These are phyloP conservation scores for Ostrea edulis DNA, from an alignment of 1,140 invertebrate genomes.

Conservation along the genomic window DNA sequence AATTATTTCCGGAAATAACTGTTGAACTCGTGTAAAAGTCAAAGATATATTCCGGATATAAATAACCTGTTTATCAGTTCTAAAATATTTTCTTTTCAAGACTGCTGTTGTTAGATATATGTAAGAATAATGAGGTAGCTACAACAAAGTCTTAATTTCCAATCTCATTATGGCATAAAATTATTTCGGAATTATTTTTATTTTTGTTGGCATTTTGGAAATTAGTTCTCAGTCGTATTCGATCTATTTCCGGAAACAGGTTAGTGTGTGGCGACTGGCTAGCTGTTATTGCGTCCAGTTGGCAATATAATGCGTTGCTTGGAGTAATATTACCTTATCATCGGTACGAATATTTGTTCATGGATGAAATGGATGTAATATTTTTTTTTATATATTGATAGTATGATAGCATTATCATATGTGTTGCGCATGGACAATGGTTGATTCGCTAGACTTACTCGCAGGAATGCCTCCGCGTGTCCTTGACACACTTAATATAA, in stretches of 20 bases:
- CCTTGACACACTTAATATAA: constrained; percentile 3
- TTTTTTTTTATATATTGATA: background rate
- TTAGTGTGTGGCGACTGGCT: background rate
- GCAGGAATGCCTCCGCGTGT: constrained; percentile 16
- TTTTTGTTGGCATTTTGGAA: background rate
- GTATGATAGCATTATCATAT: background rate
- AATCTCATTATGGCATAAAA: background rate
- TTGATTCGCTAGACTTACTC: background rate
- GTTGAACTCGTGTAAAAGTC: background rate
- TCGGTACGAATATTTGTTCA: background rate
- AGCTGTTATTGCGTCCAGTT: background rate
- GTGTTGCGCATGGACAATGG: background rate
- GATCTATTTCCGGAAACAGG: constrained; percentile 33
- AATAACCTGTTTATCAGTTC: background rate
- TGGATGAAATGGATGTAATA: background rate
- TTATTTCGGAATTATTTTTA: background rate
- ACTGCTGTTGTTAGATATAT: no score
- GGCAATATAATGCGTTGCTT: background rate
- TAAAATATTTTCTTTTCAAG: no score
- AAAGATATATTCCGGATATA: background rate
- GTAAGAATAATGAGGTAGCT: no score
- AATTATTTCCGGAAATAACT: constrained; percentile 8
- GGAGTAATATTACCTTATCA: background rate
- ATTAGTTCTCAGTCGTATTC: constrained; percentile 28
- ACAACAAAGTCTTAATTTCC: no score